These are phyloP conservation scores for Spongilla lacustris DNA, from an alignment of 37 sponge, comb jelly and placozoan species.

Conservation along the genomic window DNA sequence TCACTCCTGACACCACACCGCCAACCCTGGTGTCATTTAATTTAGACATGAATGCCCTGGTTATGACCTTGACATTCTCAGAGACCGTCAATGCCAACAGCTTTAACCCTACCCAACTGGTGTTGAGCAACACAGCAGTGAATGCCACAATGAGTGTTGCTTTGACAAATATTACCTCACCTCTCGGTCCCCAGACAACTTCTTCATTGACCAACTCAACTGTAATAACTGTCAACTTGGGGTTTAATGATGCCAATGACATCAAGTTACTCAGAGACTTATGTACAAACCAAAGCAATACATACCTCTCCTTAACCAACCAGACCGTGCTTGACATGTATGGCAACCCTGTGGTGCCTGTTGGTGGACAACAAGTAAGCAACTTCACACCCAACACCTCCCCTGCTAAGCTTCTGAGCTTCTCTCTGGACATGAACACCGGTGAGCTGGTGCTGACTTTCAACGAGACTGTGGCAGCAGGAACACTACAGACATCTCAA, in stretches of 20 bases:
- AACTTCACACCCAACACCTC: conserved; percentile 52
- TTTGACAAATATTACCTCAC: conserved; percentile 29
- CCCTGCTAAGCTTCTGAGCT: conserved; percentile 46
- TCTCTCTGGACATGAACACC: conserved; percentile 63
- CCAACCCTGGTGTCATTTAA: conserved; percentile 70
- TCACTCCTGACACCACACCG: conserved; percentile 71
- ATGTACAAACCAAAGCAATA: conserved; percentile 50
- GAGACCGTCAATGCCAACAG: conserved; percentile 83
- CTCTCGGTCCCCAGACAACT: conserved; percentile 5
- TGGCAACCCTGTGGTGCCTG: conserved; percentile 33
- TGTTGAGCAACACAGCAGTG: conserved; percentile 29
- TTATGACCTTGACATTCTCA: conserved; percentile 71
- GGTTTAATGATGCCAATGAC: conserved; percentile 81
- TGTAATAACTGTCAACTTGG: conserved; percentile 50
- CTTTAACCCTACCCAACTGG: conserved; percentile 56
- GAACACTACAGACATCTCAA: conserved; percentile 43
- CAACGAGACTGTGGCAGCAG: conserved; percentile 72
- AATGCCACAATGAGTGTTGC: conserved; percentile 52
- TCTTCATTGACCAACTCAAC: conserved; percentile 60
- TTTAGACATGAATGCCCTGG: conserved; percentile 65
- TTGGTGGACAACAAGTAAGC: conserved; percentile 23
- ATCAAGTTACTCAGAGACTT: conserved; percentile 74
- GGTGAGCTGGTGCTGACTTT: conserved; percentile 75
- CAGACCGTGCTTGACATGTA: conserved; percentile 81
- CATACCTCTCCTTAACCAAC: conserved; percentile 62